Percentiles rank a stretch among this genome's conserved stretches.
These are phyloP conservation scores for Cotesia congregata DNA, from an alignment of 2,888 invertebrate genomes.

Conservation along the genomic window DNA sequence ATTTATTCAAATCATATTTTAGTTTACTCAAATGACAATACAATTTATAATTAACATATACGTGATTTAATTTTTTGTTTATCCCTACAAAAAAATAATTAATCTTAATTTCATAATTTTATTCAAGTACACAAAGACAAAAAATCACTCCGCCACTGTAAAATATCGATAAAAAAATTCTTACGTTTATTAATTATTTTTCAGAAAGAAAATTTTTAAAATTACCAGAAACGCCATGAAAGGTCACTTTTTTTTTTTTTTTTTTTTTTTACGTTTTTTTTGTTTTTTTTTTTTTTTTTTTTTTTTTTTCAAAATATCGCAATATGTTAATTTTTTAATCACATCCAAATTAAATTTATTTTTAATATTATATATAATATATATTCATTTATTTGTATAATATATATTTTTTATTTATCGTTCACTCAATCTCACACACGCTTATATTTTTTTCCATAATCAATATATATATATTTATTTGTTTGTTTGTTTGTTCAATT, in stretches of 20 bases:
- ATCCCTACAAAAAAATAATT: too few species aligned
- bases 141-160: too few species aligned
- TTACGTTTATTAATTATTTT: too few species aligned
- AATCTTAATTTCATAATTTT: too few species aligned
- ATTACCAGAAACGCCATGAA: background rate
- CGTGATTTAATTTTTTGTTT: too few species aligned
- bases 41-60: too few species aligned
- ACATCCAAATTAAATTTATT: background rate
- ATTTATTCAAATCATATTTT: too few species aligned
- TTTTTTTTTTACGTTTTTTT: background rate
- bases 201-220: background rate
- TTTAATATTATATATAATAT: background rate
- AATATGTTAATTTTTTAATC: background rate
- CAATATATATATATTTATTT: background rate
- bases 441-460: background rate
- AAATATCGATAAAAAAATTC: too few species aligned
- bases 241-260: background rate
- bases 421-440: background rate
- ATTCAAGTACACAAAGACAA: too few species aligned
- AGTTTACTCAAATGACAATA: too few species aligned
- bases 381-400: background rate
- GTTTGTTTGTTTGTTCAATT: too few species aligned
- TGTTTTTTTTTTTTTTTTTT: background rate
- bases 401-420: background rate
- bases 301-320: background rate